Conservation (phyloP, 1,140 invertebrate species). For the Solen grandis region DNA sequence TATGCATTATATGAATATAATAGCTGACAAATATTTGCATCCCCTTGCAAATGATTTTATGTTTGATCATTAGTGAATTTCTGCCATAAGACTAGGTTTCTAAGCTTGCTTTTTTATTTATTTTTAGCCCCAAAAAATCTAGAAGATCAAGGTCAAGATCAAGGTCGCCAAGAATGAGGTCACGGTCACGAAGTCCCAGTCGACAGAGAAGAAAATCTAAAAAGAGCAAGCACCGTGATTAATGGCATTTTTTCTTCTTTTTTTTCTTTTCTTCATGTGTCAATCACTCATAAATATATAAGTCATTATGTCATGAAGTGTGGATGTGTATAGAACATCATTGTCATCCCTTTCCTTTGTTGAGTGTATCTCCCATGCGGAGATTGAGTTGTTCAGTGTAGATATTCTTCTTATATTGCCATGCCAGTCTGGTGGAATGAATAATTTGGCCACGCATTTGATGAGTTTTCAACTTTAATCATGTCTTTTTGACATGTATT, state of each 20-base stretch:
- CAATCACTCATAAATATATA: too few species aligned
- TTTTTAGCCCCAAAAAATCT: slow-evolving; percentile 74
- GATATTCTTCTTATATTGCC: too few species aligned
- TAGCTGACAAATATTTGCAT: background rate
- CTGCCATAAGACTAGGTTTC: background rate
- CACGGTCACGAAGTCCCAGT: slow-evolving; percentile 67
- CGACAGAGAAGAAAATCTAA: slow-evolving; percentile 74
- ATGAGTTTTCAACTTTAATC: too few species aligned
- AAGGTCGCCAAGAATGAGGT: slow-evolving; percentile 65
- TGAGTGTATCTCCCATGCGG: too few species aligned
- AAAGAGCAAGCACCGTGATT: slow-evolving; percentile 74
- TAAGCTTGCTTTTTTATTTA: slow-evolving; percentile 7
- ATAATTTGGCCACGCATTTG: too few species aligned
- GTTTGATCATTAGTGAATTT: background rate
- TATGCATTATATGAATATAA: background rate
- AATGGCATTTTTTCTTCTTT: background rate
- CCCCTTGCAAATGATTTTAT: too few species aligned
- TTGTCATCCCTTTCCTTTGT: too few species aligned
- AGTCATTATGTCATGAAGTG: too few species aligned
- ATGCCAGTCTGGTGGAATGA: too few species aligned
- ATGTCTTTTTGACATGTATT: too few species aligned
- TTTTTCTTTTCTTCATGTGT: background rate
- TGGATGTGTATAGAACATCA: too few species aligned
- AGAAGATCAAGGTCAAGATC: slow-evolving; percentile 70
- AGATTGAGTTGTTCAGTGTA: too few species aligned